These are phyloP conservation scores for Ptychoptera albimana DNA, from an alignment of 2,888 invertebrate genomes.

Conservation along the genomic window DNA sequence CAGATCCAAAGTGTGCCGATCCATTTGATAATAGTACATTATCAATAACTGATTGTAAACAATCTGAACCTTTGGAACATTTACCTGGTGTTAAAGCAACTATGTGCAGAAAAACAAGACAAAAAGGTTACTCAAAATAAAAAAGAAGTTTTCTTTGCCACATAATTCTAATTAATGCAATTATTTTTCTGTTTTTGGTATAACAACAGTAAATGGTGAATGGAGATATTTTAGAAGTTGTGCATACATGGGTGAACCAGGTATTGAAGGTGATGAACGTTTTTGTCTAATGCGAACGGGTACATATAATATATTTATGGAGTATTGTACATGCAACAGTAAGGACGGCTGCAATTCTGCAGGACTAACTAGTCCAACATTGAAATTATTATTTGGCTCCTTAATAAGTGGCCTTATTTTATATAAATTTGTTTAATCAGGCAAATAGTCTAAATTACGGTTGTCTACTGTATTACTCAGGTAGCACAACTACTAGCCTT, in stretches of 20 bases:
- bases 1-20: conserved; percentile 80
- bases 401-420: no score
- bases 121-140: conserved; percentile 62
- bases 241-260: conserved; percentile 80
- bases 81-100: conserved; percentile 54
- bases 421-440: no score
- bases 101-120: conserved; percentile 83
- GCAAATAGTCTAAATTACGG: no score
- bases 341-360: conserved; percentile 82
- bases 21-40: conserved; percentile 82
- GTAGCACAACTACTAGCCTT: no score
- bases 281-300: conserved; percentile 84
- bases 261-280: conserved; percentile 76
- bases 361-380: conserved; percentile 25
- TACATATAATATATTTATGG: conserved; percentile 84
- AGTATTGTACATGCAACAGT: conserved; percentile 83
- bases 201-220: conserved; percentile 59
- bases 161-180: background rate
- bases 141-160: background rate
- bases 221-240: conserved; percentile 82
- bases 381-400: conserved; percentile 7
- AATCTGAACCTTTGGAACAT: conserved; percentile 42
- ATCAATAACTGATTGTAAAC: conserved; percentile 66
- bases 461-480: no score
- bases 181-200: conserved; percentile 1